A percentile compares a stretch with the other conserved stretches of the same genome.
Conservation (phyloP, 2,888 invertebrate genomes). For the Mylabris sibirica region DNA sequence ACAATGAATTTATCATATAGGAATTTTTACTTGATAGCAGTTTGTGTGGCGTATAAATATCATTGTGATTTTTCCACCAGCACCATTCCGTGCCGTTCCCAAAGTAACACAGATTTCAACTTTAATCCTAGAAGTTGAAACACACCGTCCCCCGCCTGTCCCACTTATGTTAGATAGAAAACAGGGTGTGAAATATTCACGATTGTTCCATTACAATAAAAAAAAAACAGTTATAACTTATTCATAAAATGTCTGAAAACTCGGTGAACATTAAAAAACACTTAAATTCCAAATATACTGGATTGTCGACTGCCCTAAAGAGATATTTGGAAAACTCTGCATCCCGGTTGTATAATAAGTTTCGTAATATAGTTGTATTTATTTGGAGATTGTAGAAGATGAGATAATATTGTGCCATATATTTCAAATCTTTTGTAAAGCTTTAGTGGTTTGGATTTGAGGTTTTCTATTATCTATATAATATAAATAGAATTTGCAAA, state of each 20-base stretch:
- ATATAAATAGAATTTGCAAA: conserved; percentile 32
- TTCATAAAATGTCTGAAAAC: conserved; percentile 37
- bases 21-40: background rate
- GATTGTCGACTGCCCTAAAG: conserved; percentile 55
- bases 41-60: conserved; percentile 28
- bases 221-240: conserved; percentile 39
- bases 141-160: conserved; percentile 30
- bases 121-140: conserved; percentile 46
- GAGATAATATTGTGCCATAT: background rate
- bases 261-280: conserved; percentile 41
- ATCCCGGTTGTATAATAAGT: background rate
- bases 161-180: conserved; percentile 7
- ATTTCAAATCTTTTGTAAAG: background rate
- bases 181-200: conserved; percentile 43
- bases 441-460: conserved; percentile 3
- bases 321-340: background rate
- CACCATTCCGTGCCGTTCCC: conserved; percentile 54
- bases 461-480: conserved; percentile 16
- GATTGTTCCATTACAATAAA: conserved; percentile 45
- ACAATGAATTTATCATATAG: background rate
- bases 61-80: background rate
- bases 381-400: background rate
- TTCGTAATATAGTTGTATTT: background rate
- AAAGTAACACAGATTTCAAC: conserved; percentile 55
- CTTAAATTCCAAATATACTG: conserved; percentile 32